Evolutionary conservation across 1,140 invertebrate species (phyloP).

Genomic region (Drosophila mauritiana): DNA sequence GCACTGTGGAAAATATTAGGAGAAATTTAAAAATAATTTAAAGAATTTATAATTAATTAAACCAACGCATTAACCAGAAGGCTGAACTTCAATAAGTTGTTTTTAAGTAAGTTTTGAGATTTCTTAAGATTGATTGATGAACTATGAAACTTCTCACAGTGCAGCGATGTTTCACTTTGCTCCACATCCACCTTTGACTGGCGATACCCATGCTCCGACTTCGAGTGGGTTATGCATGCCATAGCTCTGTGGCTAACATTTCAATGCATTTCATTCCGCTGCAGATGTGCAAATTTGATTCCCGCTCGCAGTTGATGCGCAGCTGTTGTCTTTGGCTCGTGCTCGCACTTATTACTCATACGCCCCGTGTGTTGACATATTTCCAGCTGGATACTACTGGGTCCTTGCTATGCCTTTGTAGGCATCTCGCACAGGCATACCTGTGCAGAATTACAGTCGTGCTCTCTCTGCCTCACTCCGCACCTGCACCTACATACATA

Average conservation of each 20-base stretch:
- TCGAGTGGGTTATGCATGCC: constrained; percentile 46
- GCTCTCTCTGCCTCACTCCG: not conserved
- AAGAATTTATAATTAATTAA: not conserved
- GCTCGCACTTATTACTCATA: constrained; percentile 68
- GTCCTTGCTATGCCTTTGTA: constrained; percentile 65
- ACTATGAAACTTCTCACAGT: constrained; percentile 1
- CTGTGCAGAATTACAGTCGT: constrained; percentile 25
- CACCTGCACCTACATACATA: no score
- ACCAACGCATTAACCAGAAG: not conserved
- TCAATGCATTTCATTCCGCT: constrained; percentile 70
- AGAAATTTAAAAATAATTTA: no score
- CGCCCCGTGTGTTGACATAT: constrained; percentile 73
- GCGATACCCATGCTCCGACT: constrained; percentile 27
- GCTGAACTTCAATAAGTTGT: not conserved
- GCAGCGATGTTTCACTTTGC: constrained; percentile 13
- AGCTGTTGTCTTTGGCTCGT: constrained; percentile 23
- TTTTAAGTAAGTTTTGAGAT: not conserved
- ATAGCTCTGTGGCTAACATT: constrained; percentile 69
- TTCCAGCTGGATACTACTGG: constrained; percentile 40
- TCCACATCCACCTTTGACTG: constrained; percentile 29
- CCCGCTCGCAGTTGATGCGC: constrained; percentile 50
- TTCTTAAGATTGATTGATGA: no score
- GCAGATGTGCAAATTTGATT: constrained; percentile 80
- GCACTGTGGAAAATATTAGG: constrained; percentile 18
- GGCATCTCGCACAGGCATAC: constrained; percentile 41